Evolutionary conservation across 2,113 vertebrate genomes (phyloP).

Genomic region (Syrmaticus mikado): DNA sequence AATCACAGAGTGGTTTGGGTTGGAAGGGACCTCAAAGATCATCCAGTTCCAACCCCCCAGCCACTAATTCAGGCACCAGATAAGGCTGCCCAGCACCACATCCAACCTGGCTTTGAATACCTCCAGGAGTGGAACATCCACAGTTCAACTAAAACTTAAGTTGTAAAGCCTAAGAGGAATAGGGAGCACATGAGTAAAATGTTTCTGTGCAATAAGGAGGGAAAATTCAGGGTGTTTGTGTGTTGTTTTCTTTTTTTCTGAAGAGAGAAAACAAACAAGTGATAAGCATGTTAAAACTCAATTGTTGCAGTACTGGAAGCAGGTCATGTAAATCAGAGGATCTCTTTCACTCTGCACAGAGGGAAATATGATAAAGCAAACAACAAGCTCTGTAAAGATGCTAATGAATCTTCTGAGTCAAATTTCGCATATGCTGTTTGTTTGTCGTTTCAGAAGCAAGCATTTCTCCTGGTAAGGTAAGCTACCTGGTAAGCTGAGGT

Average conservation of each 20-base stretch:
- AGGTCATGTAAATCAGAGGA: background rate
- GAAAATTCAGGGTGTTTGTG: background rate
- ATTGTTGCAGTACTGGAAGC: background rate
- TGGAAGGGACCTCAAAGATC: no score
- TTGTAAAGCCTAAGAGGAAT: background rate
- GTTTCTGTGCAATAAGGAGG: background rate
- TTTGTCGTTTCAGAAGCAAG: background rate
- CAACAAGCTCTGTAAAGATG: background rate
- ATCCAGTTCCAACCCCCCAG: no score
- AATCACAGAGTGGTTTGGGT: no score
- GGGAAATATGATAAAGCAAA: conserved; percentile 11
- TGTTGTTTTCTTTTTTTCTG: background rate
- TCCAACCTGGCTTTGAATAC: no score
- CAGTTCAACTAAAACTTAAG: background rate
- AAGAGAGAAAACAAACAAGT: background rate
- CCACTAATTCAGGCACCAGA: no score
- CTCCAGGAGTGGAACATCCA: no score
- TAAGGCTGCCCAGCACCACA: no score
- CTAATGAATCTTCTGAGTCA: conserved; percentile 11
- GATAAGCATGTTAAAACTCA: background rate
- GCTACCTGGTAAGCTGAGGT: no score
- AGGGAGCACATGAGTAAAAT: background rate
- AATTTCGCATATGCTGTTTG: background rate
- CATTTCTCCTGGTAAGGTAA: background rate
- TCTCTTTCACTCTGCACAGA: background rate